Evolutionary conservation across 2,797 vertebrate genomes (phyloP), one percentile per base, ranked within the genome.

Genomic region (Sebastes goodei): DNA sequence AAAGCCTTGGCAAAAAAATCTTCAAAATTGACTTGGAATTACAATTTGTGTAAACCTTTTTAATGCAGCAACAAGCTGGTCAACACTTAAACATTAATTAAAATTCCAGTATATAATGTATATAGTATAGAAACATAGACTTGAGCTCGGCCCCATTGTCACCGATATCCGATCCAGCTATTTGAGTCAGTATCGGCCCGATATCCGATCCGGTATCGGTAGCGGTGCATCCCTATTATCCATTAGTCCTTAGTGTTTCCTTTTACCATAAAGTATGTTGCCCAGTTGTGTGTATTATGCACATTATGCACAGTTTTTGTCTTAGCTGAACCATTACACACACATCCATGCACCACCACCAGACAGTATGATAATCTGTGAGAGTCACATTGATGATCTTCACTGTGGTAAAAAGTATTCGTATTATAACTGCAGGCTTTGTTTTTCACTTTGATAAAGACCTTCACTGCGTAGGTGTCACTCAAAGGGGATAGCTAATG

Each of bases 361-460:
- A 20, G 30, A 30, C 64, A 29, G 27, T 46, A 15, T 25, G 11
- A 33, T 71, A 20, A 74, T 70, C 21, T 23, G 14, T 11, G 59
- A 64, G 71, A 85, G 42, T 74, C 69, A 65, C 49, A 63, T 9
- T 10, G 21, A 46, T 49, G 6, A 70, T 72, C 30, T 78, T 71
- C 25, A 59, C 59, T 60, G 30, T 63, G 74, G 21, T 46, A 7
- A 15, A 66, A 76, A 30, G 4, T 42, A 29, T 66, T 52, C 73
- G 2, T 69, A 21, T 21, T 27, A 21, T 32, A 33, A 63, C 46
- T 63, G 10, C 49, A 64, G 63, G 17, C 21, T 56, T 61, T 38
- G 5, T 23, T 68, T 77, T n/a, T 63, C 15, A 23, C 27, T 70
- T 62, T 11, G 25, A 62, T 8, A 1, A 53, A 64, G 42, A 65